Percentiles rank a stretch among this genome's conserved stretches.
Conservation (phyloP, 2,888 invertebrate genomes). For the Ptilodon capucinus region DNA sequence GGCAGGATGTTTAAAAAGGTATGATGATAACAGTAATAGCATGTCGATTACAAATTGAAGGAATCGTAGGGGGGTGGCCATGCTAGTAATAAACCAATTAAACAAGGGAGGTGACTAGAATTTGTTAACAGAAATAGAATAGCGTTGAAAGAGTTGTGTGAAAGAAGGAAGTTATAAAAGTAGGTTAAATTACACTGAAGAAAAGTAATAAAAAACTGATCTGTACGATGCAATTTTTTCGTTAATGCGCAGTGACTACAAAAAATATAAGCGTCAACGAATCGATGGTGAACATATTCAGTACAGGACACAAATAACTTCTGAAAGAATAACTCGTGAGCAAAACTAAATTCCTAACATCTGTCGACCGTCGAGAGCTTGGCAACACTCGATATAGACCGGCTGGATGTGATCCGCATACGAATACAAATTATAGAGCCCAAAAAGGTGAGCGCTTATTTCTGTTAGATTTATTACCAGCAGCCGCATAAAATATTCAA, state of each 20-base stretch:
- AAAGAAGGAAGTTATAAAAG: too few species aligned
- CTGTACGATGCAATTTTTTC: too few species aligned
- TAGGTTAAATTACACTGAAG: too few species aligned
- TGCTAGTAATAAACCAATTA: too few species aligned
- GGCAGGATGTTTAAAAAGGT: too few species aligned
- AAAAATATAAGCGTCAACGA: constrained; percentile 22
- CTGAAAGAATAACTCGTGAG: constrained; percentile 66
- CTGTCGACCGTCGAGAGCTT: constrained; percentile 52
- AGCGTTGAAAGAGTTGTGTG: too few species aligned
- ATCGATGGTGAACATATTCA: constrained; percentile 21
- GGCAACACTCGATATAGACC: constrained; percentile 14
- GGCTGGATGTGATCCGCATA: constrained; percentile 29
- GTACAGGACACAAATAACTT: constrained; percentile 59
- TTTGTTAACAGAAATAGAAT: too few species aligned
- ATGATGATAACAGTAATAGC: too few species aligned
- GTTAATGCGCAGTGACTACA: background rate
- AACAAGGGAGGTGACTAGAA: too few species aligned
- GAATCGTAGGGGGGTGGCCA: too few species aligned
- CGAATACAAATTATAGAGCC: background rate
- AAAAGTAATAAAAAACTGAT: too few species aligned
- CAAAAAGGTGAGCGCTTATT: background rate
- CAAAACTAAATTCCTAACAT: constrained; percentile 68
- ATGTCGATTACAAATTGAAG: too few species aligned
- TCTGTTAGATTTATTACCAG: background rate
- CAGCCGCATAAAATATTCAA: background rate